Evolutionary conservation across 2,797 vertebrate genomes (phyloP).

Genomic region (Luscinia luscinia): DNA sequence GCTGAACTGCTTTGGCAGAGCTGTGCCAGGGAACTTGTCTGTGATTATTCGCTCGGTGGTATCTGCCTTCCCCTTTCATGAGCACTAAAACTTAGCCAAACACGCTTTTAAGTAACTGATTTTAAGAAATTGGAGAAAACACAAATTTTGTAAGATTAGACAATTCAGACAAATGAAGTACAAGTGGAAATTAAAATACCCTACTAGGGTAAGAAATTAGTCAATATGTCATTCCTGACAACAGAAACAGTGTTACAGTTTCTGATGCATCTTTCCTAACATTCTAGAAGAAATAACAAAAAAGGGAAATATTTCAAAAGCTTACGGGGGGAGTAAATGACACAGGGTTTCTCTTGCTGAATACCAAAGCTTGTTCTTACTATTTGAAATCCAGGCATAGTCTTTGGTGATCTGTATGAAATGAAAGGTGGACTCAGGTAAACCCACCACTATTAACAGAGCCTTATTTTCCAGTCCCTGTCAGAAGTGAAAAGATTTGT

Average conservation of each 20-base stretch:
- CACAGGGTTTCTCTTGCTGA: background rate
- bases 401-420: background rate
- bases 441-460: background rate
- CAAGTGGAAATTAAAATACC: background rate
- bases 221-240: background rate
- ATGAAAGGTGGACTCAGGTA: constrained; percentile 5
- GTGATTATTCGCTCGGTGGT: background rate
- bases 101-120: background rate
- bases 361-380: background rate
- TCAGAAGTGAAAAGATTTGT: background rate
- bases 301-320: background rate
- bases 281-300: background rate
- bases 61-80: background rate
- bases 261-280: background rate
- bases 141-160: background rate
- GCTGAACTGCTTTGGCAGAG: constrained; percentile 21
- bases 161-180: background rate
- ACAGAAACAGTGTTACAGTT: background rate
- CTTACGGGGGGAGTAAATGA: background rate
- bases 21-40: background rate
- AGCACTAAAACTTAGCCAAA: background rate
- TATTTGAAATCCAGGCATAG: background rate
- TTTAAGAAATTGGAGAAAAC: background rate
- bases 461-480: background rate
- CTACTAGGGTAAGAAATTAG: background rate